Conservation (phyloP, 1,140 invertebrate species). For the Euborellia annulipes region DNA sequence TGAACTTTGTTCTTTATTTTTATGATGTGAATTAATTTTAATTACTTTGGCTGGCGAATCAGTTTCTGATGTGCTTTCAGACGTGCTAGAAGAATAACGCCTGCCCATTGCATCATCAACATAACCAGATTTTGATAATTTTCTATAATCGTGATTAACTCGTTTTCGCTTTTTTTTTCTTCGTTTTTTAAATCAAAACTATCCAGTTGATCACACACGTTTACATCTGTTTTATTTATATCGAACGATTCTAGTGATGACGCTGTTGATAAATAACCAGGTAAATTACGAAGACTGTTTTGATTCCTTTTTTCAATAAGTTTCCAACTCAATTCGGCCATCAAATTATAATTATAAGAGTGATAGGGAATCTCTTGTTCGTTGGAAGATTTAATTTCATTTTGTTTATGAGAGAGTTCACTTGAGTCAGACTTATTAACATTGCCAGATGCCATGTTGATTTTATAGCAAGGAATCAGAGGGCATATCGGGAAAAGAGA, state of each 20-base stretch:
- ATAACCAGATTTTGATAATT: slow-evolving; percentile 15
- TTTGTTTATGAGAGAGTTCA: slow-evolving; percentile 29
- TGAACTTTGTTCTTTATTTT: too few species aligned
- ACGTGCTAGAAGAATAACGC: slow-evolving; percentile 10
- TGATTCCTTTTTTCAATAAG: slow-evolving; percentile 11
- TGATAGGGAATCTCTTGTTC: too few species aligned
- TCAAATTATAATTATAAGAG: too few species aligned
- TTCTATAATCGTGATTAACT: slow-evolving; percentile 15
- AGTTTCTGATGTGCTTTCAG: slow-evolving; percentile 8
- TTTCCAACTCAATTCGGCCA: too few species aligned
- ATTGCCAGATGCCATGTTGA: slow-evolving; percentile 36
- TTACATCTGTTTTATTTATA: slow-evolving; percentile 1
- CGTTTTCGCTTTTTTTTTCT: slow-evolving; percentile 13
- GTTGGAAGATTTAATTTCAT: slow-evolving; percentile 22
- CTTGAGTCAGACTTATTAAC: slow-evolving; percentile 29
- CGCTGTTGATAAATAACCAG: slow-evolving; percentile 12
- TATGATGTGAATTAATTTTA: not conserved
- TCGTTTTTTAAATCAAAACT: slow-evolving; percentile 1
- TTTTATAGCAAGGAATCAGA: slow-evolving; percentile 11
- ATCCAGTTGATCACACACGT: not conserved
- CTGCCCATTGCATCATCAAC: slow-evolving; percentile 15
- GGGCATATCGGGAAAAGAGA: too few species aligned
- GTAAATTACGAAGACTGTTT: slow-evolving; percentile 15
- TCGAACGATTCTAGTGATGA: slow-evolving; percentile 4
- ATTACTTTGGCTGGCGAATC: not conserved